Base-by-base conservation (phyloP, 1,140 invertebrate species). In the Plutomurus gul region DNA sequence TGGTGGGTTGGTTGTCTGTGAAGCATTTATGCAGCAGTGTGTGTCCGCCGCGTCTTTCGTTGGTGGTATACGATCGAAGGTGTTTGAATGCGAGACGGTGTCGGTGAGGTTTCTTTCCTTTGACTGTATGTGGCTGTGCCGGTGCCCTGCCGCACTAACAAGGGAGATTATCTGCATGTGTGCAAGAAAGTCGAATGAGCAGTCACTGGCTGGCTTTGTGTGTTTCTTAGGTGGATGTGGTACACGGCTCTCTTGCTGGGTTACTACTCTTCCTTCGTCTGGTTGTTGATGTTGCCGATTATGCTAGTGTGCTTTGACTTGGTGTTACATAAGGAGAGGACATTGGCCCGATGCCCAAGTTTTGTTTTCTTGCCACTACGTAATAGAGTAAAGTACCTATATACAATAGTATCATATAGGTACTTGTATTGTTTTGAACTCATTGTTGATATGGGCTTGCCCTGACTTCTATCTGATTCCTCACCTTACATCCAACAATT, bases 271-370 rank as follows among this genome's bases (percentile, higher is more conserved):
- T n/a, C n/a, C 2, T n/a, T 43, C 11, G 10, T 43, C n/a, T 3
- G 2, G 22, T 13, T 0, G 20, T 56, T 27, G 7, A 65, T 65
- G 56, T n/a, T n/a, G 56, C 56, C 56, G 56, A 36, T 13, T 18
- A 6, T 1, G 18, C 18, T 11, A 10, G 13, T 51, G 16, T 27
- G 30, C 27, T 60, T 65, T n/a, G n/a, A n/a, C n/a, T n/a, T n/a
- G n/a, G n/a, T n/a, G 70, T 36, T 16, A 70, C 39, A 70, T n/a
- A 65, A 72, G 33, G 72, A 71, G 70, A 78, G 76, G 76, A 78
- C 76, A 78, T 78, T 78, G 76, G 76, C 76, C 76, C 36, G 76
- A 78, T 78, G 76, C 76, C 76, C 76, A 78, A 78, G 76, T 78
- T 78, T 73, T 65, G 60, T 65, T 65, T 65, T 65, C 56, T 1